Conservation (phyloP, 2,113 vertebrate species). For the Psilopogon haemacephalus region DNA sequence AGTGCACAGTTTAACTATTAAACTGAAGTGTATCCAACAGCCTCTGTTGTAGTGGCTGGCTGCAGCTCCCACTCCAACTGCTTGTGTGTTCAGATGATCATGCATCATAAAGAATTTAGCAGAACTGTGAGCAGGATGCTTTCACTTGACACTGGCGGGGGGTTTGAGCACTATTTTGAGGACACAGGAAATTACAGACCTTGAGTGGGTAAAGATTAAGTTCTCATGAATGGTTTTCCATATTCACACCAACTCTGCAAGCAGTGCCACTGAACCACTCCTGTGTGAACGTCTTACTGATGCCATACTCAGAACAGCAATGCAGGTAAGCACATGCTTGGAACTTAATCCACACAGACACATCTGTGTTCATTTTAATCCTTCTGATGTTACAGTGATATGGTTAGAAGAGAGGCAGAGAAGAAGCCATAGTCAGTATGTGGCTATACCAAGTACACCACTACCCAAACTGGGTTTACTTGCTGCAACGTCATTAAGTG, state of each 20-base stretch:
- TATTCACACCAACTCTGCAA: not conserved
- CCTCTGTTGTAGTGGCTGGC: not conserved
- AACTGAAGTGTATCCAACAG: not conserved
- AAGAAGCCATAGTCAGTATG: not conserved
- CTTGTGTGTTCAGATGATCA: not conserved
- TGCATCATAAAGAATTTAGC: not conserved
- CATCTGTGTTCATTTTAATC: not conserved
- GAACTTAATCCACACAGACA: accelerated
- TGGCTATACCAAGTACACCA: accelerated
- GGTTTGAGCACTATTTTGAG: not conserved
- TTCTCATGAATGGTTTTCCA: not conserved
- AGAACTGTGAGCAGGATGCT: not conserved
- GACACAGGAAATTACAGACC: not conserved
- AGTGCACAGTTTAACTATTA: not conserved
- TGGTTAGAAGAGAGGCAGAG: not conserved
- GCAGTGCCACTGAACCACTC: not conserved
- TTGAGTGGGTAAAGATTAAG: not conserved
- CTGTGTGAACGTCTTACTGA: not conserved
- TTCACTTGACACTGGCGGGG: not conserved
- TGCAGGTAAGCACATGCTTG: not conserved
- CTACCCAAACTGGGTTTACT: not conserved
- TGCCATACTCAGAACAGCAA: not conserved
- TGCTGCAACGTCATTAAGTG: not conserved
- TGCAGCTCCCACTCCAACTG: not conserved
- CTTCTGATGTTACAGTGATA: not conserved